These are phyloP conservation scores for Apogon hyalosoma DNA, from an alignment of 2,797 vertebrate genomes.

Conservation along the genomic window DNA sequence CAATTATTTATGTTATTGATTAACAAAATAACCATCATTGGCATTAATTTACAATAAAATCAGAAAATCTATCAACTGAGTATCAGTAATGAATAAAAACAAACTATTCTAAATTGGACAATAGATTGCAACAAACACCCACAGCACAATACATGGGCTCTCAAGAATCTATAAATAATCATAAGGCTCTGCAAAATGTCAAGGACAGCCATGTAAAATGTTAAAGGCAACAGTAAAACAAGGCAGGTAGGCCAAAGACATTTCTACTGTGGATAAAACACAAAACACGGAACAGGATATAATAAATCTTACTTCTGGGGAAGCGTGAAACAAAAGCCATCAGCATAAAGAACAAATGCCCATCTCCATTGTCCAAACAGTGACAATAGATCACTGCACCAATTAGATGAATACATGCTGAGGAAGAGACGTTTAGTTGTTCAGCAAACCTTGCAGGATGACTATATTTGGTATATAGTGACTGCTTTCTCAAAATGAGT, in stretches of 20 bases:
- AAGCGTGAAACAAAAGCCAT: slow-evolving; percentile 49
- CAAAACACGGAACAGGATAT: slow-evolving; percentile 50
- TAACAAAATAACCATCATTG: too few relatives aligned
- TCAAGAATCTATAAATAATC: slow-evolving; percentile 65
- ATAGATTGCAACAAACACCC: slow-evolving; percentile 40
- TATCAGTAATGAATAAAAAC: slow-evolving; percentile 38
- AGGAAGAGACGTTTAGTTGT: slow-evolving; percentile 67
- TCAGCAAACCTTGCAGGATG: slow-evolving; percentile 5
- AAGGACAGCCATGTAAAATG: slow-evolving; percentile 62
- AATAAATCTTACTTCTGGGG: slow-evolving; percentile 54
- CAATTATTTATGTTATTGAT: too few relatives aligned
- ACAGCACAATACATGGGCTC: slow-evolving; percentile 49
- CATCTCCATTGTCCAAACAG: slow-evolving; percentile 68
- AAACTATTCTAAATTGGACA: slow-evolving; percentile 43
- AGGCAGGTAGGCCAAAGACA: slow-evolving; percentile 46
- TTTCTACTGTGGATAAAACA: slow-evolving; percentile 49
- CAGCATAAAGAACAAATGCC: slow-evolving; percentile 47
- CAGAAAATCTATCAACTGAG: too few relatives aligned
- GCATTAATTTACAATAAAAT: too few relatives aligned
- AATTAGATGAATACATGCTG: slow-evolving; percentile 85
- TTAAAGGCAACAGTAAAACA: slow-evolving; percentile 54
- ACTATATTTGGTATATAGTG: slow-evolving; percentile 8
- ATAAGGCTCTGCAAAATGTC: slow-evolving; percentile 52
- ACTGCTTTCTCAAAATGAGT: slow-evolving; percentile 1
- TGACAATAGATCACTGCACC: slow-evolving; percentile 76